These are phyloP conservation scores for Hafferia zeledoni DNA, from an alignment of 2,797 vertebrate species.

Conservation along the genomic window DNA sequence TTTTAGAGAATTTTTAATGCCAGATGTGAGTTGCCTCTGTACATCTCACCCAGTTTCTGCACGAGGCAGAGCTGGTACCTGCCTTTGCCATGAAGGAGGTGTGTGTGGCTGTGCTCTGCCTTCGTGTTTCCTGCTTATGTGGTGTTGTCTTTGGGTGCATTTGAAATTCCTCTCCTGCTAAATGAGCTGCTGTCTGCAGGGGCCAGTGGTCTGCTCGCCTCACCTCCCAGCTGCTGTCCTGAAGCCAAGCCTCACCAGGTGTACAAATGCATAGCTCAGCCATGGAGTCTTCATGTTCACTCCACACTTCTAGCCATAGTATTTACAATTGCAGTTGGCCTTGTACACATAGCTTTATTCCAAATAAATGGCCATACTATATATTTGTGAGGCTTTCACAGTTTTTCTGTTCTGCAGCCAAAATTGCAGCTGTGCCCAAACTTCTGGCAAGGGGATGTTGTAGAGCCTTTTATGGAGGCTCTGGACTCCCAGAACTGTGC, in stretches of 20 bases:
- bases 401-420: slow-evolving; percentile 5
- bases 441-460: neutral
- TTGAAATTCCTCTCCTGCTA: neutral
- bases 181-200: neutral
- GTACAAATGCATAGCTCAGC: neutral
- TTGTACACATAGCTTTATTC: neutral
- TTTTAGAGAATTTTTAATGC: neutral
- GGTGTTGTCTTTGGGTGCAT: neutral
- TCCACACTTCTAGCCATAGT: neutral
- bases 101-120: neutral
- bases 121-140: accelerated
- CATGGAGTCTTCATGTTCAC: neutral
- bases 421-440: neutral
- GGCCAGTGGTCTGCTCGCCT: neutral
- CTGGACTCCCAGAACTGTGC: neutral
- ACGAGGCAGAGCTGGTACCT: neutral
- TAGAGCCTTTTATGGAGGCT: neutral
- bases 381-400: neutral
- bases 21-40: neutral
- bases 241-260: slow-evolving; percentile 4
- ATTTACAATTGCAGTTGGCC: slow-evolving; percentile 16
- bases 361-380: neutral
- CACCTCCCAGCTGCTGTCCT: neutral
- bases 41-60: neutral
- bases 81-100: neutral